phyloP scores from a whole-genome alignment of 1,140 invertebrate species.

The Drosophila hydei region DNA sequence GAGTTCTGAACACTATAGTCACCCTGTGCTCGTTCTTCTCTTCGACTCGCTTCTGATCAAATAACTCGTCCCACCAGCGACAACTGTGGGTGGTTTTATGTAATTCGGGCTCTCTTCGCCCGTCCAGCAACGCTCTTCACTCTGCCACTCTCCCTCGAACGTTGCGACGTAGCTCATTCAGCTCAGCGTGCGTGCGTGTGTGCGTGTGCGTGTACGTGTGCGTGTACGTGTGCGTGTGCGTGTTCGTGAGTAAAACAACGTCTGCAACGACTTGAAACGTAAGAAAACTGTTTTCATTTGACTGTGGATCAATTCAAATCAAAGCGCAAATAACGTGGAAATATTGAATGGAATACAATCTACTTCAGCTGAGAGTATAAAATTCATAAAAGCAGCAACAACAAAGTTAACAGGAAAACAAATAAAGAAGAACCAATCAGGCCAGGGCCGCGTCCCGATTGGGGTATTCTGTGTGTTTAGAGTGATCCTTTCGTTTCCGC shows the following conservation, averaged over 20 bases:
- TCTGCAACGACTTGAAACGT: conserved; percentile 26
- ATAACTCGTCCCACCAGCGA: conserved; percentile 32
- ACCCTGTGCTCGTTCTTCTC: conserved; percentile 64
- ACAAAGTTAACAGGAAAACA: background rate
- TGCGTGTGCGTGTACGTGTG: conserved; percentile 23
- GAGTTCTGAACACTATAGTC: conserved; percentile 36
- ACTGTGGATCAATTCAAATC: conserved; percentile 40
- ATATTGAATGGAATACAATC: conserved; percentile 7
- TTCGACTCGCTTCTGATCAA: conserved; percentile 61
- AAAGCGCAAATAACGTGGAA: conserved; percentile 1
- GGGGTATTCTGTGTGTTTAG: conserved; percentile 13
- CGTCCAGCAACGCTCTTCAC: conserved; percentile 44
- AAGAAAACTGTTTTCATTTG: conserved; percentile 45
- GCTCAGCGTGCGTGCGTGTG: conserved; percentile 35
- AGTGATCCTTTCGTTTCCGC: conserved; percentile 38
- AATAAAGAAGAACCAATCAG: conserved; percentile 4
- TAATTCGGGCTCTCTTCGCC: conserved; percentile 54
- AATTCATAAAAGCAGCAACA: background rate
- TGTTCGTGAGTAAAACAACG: conserved; percentile 52
- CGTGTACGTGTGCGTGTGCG: no score
- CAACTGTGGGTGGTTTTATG: conserved; percentile 41
- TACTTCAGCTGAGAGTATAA: background rate
- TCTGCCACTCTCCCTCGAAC: conserved; percentile 18
- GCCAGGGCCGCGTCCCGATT: conserved; percentile 49
- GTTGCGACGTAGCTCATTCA: conserved; percentile 5